A percentile compares a stretch with the other conserved stretches of the same genome.
These are phyloP conservation scores for Dermolepida albohirtum DNA, from an alignment of 2,888 invertebrate species.

Conservation along the genomic window DNA sequence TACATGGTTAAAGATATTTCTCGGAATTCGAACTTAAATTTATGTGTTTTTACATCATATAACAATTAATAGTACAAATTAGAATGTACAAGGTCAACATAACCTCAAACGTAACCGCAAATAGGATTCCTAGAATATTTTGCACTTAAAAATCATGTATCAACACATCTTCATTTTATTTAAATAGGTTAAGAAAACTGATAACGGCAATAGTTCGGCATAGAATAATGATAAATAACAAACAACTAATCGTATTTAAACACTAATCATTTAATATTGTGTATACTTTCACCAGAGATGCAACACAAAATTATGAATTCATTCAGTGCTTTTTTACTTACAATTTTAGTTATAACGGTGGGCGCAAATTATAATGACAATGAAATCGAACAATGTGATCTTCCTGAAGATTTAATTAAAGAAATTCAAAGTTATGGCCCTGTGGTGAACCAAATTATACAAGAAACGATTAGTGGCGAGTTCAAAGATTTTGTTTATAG, in stretches of 20 bases:
- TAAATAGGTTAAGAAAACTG: too few relatives aligned
- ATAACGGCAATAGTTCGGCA: too few relatives aligned
- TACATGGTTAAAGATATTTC: too few relatives aligned
- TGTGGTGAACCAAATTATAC: conserved; percentile 56
- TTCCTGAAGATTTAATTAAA: conserved; percentile 66
- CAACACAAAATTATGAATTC: neutral
- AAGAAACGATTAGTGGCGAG: conserved; percentile 53
- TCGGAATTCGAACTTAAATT: too few relatives aligned
- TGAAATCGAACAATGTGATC: conserved; percentile 56
- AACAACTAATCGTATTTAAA: too few relatives aligned
- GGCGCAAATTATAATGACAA: conserved; percentile 12
- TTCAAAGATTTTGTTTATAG: conserved; percentile 58
- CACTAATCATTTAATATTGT: neutral
- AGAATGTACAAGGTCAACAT: neutral
- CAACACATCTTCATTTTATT: too few relatives aligned
- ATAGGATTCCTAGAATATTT: neutral
- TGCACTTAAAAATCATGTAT: too few relatives aligned
- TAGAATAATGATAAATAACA: too few relatives aligned
- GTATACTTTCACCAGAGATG: conserved; percentile 2
- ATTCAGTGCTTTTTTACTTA: neutral
- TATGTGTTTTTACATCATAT: too few relatives aligned
- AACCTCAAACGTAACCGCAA: conserved; percentile 13
- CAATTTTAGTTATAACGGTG: neutral
- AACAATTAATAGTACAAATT: too few relatives aligned
- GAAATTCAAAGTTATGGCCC: conserved; percentile 70